Evolutionary conservation across 2,797 vertebrate genomes (phyloP).

Genomic region (Cuniculus paca): DNA sequence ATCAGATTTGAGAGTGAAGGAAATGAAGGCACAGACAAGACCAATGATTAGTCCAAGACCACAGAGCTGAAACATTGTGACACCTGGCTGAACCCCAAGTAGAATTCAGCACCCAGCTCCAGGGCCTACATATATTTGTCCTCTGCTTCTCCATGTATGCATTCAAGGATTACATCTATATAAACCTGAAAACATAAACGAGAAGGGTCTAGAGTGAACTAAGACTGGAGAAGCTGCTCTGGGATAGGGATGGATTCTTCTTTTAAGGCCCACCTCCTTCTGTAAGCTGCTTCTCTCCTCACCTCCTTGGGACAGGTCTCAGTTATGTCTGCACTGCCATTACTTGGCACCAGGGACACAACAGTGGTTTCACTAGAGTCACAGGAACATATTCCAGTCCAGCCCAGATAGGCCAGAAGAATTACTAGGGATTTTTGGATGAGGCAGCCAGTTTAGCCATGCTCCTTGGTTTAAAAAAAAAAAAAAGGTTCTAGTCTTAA

Average conservation of each 20-base stretch:
- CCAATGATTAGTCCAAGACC: neutral
- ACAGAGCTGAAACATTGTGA: neutral
- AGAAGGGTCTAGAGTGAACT: neutral
- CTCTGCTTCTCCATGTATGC: neutral
- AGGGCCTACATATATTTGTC: neutral
- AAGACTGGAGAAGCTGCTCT: neutral
- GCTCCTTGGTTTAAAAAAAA: neutral
- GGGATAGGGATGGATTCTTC: neutral
- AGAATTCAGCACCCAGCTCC: neutral
- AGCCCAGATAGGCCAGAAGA: neutral
- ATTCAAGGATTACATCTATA: neutral
- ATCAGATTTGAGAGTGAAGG: neutral
- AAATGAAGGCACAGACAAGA: constrained; percentile 24
- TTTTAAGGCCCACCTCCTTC: neutral
- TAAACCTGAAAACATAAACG: neutral
- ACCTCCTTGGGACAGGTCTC: neutral
- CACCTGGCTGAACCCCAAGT: neutral
- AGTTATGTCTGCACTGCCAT: neutral
- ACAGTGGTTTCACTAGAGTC: neutral
- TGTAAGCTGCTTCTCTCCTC: neutral
- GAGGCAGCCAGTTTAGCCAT: neutral
- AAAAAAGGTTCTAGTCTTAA: neutral
- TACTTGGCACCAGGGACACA: neutral
- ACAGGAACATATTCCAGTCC: neutral
- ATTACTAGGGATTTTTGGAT: neutral